Base-by-base conservation (phyloP, 2,888 invertebrate species). In the Helleia helle region DNA sequence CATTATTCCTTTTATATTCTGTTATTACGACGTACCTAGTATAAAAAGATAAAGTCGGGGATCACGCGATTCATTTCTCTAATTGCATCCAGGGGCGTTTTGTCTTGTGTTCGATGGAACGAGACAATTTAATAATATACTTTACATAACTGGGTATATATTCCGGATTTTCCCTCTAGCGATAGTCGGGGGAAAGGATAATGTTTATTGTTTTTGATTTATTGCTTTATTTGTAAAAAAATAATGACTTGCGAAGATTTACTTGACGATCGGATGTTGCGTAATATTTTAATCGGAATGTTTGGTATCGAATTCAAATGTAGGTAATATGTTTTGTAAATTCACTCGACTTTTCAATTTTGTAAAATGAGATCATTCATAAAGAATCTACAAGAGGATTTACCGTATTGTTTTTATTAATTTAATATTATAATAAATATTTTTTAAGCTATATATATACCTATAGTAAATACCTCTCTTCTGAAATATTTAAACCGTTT, bases 21-120 rank as follows among this genome's bases (percentile, higher is more conserved):
- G 50, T 65, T 70, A 70, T 68, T 67, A 59, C 61, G 59, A 58
- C 57, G 65, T 71, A 65, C 61, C 63, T 52, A 50, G 56, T 55
- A 61, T 60, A 61, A 61, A 60, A 17, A 66, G 63, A 62, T 68
- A 65, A 68, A 66, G 56, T 58, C 61, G 48, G 59, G 64, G 65
- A 71, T 72, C 72, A 72, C 65, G 71, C 71, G 65, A 73, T 71
- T 69, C 71, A 67, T 65, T 71, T 58, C 59, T 71, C 64, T 73
- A 73, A 74, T 74, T 73, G 69, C 65, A 66, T 60, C 54, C 54
- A 56, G 50, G 48, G 59, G 62, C 60, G 52, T 56, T 59, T 51
- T 51, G 53, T 50, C 50, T 50, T 49, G 45, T 46, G 43, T 48
- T 48, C 42, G 51, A 49, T 51, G 48, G 44, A 48, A 51, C 44